Base-by-base conservation (phyloP, 2,888 invertebrate species). In the Apodemia zela region DNA sequence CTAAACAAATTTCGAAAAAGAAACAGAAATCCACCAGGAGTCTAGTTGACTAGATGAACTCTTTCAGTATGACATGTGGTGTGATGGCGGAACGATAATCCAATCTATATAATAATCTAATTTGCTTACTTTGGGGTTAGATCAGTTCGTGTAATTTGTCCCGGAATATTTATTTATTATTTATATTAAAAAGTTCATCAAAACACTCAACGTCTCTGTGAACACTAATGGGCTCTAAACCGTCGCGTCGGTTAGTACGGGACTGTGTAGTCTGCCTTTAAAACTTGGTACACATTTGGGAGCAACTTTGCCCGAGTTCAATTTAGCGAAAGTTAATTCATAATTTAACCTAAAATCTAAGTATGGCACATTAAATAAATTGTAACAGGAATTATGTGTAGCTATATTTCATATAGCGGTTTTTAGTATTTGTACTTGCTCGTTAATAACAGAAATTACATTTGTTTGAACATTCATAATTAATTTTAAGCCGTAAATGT, bases 271-370 rank as follows among this genome's bases (percentile, higher is more conserved):
- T 2, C 18, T 54, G 13, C 11, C 54, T 13, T 15, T 54, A 25
- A 51, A 54, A 54, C 54, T 54, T 54, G 54, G 54, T 54, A 54
- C 54, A 54, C 54, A 25, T 54, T 54, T 21, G 54, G 15, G 54
- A 54, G 25, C 54, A 54, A 54, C 25, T 54, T 54, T 54, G 15
- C 54, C 54, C 25, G 54, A 25, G 54, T 54, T 25, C 10, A 54
- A 54, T 54, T 54, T 54, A 21, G 21, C 54, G 18, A 54, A 54
- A 25, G 54, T 54, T 54, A 54, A 54, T 54, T 54, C 54, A 54
- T 54, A 54, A 21, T 54, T 54, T 54, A 54, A 13, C 54, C 54
- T 54, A 25, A 54, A 54, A 54, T 54, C 54, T 54, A 54, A 54
- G 54, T 54, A 21, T 25, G 54, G 54, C 18, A 54, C 25, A 54